phyloP scores from a whole-genome alignment of 2,113 vertebrate species.

The Peromyscus polionotus region DNA sequence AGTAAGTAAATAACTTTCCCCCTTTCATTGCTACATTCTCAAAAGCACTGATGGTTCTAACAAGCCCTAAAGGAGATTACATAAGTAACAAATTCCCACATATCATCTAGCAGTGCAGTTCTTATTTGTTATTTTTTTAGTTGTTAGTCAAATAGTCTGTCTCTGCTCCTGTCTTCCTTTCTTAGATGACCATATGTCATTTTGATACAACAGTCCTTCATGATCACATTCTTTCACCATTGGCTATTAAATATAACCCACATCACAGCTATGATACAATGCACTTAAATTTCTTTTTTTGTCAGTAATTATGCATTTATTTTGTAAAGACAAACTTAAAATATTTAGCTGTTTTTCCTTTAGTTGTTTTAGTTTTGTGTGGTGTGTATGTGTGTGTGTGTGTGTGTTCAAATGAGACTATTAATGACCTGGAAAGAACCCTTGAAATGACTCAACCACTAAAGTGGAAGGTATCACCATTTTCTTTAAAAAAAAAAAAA shows the following conservation, averaged over 20 bases:
- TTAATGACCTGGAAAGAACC: not conserved
- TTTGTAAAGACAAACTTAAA: not conserved
- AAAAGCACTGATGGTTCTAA: not conserved
- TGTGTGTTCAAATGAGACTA: not conserved
- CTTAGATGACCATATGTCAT: not conserved
- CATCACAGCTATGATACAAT: not conserved
- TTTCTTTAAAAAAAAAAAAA: not conserved
- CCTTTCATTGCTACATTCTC: no score
- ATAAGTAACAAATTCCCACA: not conserved
- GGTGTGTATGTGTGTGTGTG: not conserved
- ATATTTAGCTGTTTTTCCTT: not conserved
- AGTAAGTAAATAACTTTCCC: not conserved
- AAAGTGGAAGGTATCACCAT: not conserved
- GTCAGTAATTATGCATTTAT: not conserved
- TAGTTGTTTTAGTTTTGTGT: not conserved
- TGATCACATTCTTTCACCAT: not conserved
- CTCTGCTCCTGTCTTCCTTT: not conserved
- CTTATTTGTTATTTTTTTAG: not conserved
- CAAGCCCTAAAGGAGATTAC: not conserved
- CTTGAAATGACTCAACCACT: not conserved
- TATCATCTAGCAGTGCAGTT: not conserved
- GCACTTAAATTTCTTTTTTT: not conserved
- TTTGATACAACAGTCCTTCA: not conserved
- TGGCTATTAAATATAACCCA: not conserved
- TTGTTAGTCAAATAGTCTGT: not conserved